A percentile compares a stretch with the other conserved stretches of the same genome.
These are phyloP conservation scores for Netta rufina DNA, from an alignment of 2,797 vertebrate genomes.

Conservation along the genomic window DNA sequence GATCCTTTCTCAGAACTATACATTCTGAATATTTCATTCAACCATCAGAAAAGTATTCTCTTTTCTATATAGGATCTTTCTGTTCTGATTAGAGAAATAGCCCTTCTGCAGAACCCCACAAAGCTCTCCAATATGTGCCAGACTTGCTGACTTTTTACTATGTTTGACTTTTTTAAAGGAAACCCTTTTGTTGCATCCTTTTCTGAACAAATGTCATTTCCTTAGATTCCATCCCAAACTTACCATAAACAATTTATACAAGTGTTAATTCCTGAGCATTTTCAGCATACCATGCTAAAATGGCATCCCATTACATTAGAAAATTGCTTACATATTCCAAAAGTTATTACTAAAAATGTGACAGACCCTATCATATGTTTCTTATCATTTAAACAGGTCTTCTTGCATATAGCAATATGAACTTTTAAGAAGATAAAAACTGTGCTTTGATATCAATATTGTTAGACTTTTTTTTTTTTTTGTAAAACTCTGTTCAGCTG, in stretches of 20 bases:
- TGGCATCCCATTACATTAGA: not conserved
- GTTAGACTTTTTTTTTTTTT: not conserved
- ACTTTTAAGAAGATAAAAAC: not conserved
- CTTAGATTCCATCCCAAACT: not conserved
- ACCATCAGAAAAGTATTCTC: rapidly evolving
- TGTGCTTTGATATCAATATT: not conserved
- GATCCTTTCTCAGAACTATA: not conserved
- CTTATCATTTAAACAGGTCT: not conserved
- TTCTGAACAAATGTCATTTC: not conserved
- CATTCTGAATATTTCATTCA: not conserved
- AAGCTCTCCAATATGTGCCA: not conserved
- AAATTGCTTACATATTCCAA: not conserved
- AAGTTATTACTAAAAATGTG: not conserved
- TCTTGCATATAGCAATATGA: not conserved
- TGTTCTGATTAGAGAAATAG: not conserved
- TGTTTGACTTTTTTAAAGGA: not conserved
- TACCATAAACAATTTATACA: not conserved
- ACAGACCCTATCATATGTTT: not conserved
- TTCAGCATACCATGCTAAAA: not conserved
- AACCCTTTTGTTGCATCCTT: not conserved
- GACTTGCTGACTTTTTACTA: not conserved
- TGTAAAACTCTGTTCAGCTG: not conserved
- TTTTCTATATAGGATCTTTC: not conserved
- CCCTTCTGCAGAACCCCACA: not conserved
- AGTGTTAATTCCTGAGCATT: not conserved